Percentiles rank a stretch among this genome's conserved stretches.
phyloP scores from a whole-genome alignment of 1,140 invertebrate species.

The Pissodes strobi region DNA sequence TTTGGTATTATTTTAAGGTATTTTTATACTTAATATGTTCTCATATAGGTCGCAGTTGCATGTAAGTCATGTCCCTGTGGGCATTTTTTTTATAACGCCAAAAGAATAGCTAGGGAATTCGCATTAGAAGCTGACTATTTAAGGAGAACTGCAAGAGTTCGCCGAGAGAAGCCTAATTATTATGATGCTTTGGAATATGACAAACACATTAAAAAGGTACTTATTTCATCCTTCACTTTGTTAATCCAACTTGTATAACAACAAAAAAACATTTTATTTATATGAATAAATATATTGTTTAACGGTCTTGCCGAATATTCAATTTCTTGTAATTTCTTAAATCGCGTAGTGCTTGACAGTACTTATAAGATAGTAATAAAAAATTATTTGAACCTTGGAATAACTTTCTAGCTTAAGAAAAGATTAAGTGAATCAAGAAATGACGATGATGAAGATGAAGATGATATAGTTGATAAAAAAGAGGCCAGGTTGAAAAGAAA shows the following conservation, averaged over 20 bases:
- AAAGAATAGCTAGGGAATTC: constrained; percentile 60
- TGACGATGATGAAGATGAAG: constrained; percentile 58
- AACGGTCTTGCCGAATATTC: no score
- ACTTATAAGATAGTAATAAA: no score
- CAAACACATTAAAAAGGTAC: constrained; percentile 67
- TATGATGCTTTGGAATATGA: constrained; percentile 81
- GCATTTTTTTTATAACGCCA: constrained; percentile 74
- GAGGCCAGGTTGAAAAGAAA: constrained; percentile 58
- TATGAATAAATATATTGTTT: no score
- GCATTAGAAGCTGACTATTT: constrained; percentile 58
- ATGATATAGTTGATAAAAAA: constrained; percentile 58
- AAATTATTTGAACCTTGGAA: no score
- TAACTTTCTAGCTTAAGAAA: constrained; percentile 57
- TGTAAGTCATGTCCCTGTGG: constrained; percentile 80
- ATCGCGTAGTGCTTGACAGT: no score
- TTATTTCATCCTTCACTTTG: constrained; percentile 9
- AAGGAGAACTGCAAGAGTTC: constrained; percentile 72
- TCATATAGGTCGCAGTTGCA: constrained; percentile 73
- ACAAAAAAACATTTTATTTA: no score
- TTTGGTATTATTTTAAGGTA: no score
- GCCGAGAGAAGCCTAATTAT: constrained; percentile 79
- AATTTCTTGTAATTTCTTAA: no score
- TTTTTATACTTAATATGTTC: no score
- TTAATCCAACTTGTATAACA: no score
- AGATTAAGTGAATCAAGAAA: constrained; percentile 56